Percentiles rank a stretch among this genome's conserved stretches.
phyloP scores from a whole-genome alignment of 2,797 vertebrate species.

The Hemitrygon akajei region DNA sequence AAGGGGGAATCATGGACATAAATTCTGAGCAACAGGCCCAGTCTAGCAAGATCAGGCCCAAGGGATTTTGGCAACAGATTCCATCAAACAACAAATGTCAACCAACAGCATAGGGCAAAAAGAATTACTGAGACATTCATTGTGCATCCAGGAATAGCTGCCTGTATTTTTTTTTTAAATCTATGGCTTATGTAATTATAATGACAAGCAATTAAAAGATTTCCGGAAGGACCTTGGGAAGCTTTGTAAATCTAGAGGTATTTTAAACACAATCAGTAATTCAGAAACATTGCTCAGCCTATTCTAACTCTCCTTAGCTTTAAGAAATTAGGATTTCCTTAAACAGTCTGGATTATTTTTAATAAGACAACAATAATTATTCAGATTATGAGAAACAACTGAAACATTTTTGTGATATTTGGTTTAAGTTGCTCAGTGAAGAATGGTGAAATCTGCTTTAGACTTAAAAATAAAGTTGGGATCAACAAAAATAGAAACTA shows the following conservation, averaged over 20 bases:
- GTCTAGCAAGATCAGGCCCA: too few relatives aligned
- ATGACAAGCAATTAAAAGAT: neutral
- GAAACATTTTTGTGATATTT: neutral
- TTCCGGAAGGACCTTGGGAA: neutral
- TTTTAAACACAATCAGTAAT: neutral
- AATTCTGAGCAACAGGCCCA: too few relatives aligned
- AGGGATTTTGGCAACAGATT: neutral
- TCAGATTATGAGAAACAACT: neutral
- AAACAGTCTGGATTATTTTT: neutral
- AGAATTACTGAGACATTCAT: neutral
- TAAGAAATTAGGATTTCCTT: neutral
- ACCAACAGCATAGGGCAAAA: neutral
- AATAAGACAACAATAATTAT: neutral
- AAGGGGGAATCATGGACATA: too few relatives aligned
- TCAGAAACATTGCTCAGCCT: neutral
- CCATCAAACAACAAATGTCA: neutral
- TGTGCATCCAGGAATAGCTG: neutral
- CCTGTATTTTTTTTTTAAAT: neutral
- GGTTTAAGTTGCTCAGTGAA: neutral
- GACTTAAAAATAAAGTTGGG: neutral
- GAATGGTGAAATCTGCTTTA: neutral
- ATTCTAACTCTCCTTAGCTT: neutral
- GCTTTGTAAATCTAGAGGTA: neutral
- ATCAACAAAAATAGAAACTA: neutral
- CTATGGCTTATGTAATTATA: neutral